Percentiles rank a stretch among this genome's conserved stretches.
Conservation (phyloP, 2,888 invertebrate species). For the Folsomia manolachei region DNA sequence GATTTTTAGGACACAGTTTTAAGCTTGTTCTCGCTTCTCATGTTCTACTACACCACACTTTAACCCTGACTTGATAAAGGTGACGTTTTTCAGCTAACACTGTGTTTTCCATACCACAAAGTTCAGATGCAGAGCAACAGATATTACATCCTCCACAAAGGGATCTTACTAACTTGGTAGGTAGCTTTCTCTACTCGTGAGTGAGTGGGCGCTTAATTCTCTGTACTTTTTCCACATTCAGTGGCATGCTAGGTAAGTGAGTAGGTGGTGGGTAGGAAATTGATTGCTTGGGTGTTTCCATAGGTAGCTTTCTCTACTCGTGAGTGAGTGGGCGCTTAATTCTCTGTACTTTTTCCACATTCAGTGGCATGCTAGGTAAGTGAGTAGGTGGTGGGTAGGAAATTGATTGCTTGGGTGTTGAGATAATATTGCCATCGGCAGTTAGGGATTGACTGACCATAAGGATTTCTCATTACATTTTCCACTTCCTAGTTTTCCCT, state of each 20-base stretch:
- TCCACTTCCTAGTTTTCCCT: no score
- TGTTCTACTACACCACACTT: no score
- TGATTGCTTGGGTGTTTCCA: background rate
- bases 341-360: no score
- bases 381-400: background rate
- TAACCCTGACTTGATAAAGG: background rate
- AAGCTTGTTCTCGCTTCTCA: background rate
- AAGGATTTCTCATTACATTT: background rate
- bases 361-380: no score
- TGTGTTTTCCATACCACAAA: no score
- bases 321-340: background rate
- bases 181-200: background rate
- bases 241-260: no score
- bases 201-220: background rate
- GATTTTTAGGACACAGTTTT: background rate
- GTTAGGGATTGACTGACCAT: background rate
- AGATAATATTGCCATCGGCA: constrained; percentile 3
- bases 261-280: background rate
- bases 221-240: no score
- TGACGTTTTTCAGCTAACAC: no score
- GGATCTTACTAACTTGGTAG: no score
- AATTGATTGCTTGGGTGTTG: background rate
- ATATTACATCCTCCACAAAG: no score
- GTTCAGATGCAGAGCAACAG: no score
- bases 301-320: background rate